phyloP scores from a whole-genome alignment of 1,140 invertebrate genomes.

The Trichonephila clavipes region DNA sequence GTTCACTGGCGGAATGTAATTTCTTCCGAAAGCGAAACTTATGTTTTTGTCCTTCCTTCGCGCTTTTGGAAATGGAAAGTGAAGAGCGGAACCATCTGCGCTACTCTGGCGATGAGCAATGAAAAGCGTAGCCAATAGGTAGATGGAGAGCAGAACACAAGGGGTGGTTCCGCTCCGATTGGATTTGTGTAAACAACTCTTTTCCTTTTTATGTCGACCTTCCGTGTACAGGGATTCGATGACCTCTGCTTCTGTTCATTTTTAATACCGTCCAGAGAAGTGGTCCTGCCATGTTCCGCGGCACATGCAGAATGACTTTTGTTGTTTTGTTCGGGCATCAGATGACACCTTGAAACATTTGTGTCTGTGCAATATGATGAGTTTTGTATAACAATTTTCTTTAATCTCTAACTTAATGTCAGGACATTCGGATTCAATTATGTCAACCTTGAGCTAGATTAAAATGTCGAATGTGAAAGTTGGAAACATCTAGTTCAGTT shows the following conservation, averaged over 20 bases:
- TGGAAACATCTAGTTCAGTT: too few species aligned
- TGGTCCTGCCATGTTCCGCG: neutral
- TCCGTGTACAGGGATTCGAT: constrained; percentile 20
- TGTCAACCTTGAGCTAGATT: too few species aligned
- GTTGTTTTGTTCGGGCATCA: neutral
- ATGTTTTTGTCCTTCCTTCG: too few species aligned
- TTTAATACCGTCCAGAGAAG: neutral
- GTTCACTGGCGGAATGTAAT: too few species aligned
- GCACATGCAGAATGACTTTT: neutral
- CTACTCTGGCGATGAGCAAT: neutral
- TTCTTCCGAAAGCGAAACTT: too few species aligned
- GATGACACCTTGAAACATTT: neutral
- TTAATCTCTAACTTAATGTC: too few species aligned
- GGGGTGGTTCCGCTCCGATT: constrained; percentile 44
- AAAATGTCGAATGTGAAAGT: too few species aligned
- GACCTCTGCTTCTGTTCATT: constrained; percentile 15
- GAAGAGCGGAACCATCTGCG: constrained; percentile 27
- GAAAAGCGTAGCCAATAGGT: constrained; percentile 13
- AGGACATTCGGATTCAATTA: too few species aligned
- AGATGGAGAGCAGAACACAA: constrained; percentile 16
- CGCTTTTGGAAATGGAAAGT: neutral
- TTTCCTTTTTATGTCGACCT: constrained; percentile 23
- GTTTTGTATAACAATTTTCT: too few species aligned
- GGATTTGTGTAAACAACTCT: constrained; percentile 55
- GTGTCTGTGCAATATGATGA: too few species aligned